Evolutionary conservation across 2,888 invertebrate genomes (phyloP).

Genomic region (Laspeyria flexula): DNA sequence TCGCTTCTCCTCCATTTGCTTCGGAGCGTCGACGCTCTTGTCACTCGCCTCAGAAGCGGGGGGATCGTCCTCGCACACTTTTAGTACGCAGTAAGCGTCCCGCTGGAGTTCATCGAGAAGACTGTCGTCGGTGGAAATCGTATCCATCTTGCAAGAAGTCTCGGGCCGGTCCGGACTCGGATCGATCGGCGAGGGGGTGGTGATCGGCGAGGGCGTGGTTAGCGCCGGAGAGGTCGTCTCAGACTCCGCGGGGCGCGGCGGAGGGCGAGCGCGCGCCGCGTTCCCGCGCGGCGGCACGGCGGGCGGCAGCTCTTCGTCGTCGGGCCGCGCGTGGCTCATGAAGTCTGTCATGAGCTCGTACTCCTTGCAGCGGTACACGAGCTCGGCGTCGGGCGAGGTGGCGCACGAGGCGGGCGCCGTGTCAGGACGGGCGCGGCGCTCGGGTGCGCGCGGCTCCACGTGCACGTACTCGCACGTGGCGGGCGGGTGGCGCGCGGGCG

Average conservation of each 20-base stretch:
- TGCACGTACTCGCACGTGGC: slow-evolving; percentile 75
- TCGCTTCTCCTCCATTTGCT: slow-evolving; percentile 44
- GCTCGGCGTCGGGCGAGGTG: slow-evolving; percentile 47
- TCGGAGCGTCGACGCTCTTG: slow-evolving; percentile 27
- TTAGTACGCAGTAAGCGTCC: slow-evolving; percentile 73
- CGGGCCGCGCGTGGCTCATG: slow-evolving; percentile 56
- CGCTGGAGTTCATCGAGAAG: slow-evolving; percentile 76
- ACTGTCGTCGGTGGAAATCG: slow-evolving; percentile 74
- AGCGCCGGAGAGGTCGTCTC: slow-evolving; percentile 87
- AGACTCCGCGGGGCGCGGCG: slow-evolving; percentile 57
- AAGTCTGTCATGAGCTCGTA: slow-evolving; percentile 78
- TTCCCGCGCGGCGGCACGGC: slow-evolving; percentile 61
- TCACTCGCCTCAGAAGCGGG: slow-evolving; percentile 36
- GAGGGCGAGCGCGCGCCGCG: slow-evolving; percentile 51
- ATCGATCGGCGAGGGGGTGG: slow-evolving; percentile 85
- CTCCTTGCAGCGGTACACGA: slow-evolving; percentile 60
- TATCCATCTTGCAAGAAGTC: slow-evolving; percentile 72
- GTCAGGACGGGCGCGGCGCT: slow-evolving; percentile 57
- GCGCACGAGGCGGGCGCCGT: slow-evolving; percentile 43
- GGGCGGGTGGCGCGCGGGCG: slow-evolving; percentile 60
- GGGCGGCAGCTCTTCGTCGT: slow-evolving; percentile 53
- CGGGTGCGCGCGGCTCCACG: slow-evolving; percentile 78
- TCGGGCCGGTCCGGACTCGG: slow-evolving; percentile 64
- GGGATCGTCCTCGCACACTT: slow-evolving; percentile 75
- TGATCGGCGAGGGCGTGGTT: slow-evolving; percentile 87